Conservation (phyloP, 2,113 vertebrate genomes). For the Dendrocopos noguchii region DNA sequence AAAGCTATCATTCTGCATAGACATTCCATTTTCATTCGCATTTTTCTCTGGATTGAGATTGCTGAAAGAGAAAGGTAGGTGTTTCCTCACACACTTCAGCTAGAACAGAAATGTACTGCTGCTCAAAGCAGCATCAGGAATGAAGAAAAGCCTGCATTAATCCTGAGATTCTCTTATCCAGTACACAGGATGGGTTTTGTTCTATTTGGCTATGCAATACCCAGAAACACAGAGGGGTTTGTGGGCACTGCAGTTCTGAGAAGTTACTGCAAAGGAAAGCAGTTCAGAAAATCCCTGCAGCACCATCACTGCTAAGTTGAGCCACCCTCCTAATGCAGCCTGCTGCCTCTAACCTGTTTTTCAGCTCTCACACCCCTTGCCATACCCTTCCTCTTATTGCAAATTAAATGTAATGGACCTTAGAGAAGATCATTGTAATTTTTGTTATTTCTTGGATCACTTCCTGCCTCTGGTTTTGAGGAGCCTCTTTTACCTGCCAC, state of each 20-base stretch:
- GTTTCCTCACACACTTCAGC: neutral
- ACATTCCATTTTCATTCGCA: conserved; percentile 87
- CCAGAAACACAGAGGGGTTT: neutral
- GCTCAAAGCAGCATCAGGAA: neutral
- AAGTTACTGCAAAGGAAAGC: neutral
- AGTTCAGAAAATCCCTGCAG: neutral
- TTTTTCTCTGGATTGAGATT: conserved; percentile 69
- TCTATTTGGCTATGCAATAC: neutral
- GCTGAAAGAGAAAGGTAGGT: conserved; percentile 36
- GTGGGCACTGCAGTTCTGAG: neutral
- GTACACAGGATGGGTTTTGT: too few relatives aligned
- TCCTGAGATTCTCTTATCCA: neutral
- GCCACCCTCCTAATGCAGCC: neutral
- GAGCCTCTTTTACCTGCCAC: neutral
- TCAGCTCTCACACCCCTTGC: neutral
- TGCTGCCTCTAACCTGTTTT: neutral
- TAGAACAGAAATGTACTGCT: neutral
- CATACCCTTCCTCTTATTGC: neutral
- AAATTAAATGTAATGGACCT: neutral
- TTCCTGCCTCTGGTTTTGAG: neutral
- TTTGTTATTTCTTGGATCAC: neutral
- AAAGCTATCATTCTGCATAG: conserved; percentile 80
- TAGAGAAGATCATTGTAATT: neutral
- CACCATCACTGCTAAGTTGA: neutral
- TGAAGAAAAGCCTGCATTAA: neutral